Percentiles rank a stretch among this genome's conserved stretches.
Evolutionary conservation across 2,113 vertebrate genomes (phyloP).

Genomic region (Leptocoma aspasia): DNA sequence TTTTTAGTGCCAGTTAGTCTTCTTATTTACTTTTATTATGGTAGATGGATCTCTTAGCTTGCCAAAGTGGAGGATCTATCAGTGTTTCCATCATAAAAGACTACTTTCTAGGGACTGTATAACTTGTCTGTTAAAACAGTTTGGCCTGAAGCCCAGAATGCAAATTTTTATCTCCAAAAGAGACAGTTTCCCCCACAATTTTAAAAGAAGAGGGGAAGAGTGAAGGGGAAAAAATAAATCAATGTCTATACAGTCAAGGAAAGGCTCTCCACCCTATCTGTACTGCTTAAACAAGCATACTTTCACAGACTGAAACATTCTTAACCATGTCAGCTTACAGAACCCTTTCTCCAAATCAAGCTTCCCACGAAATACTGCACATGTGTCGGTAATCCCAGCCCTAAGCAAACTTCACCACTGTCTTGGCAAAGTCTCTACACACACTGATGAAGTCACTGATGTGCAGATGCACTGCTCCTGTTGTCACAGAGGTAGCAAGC

Average conservation of each 20-base stretch:
- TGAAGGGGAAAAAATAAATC: not conserved
- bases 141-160: conserved; percentile 71
- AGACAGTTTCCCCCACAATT: conserved; percentile 46
- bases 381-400: not conserved
- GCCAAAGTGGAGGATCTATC: conserved; percentile 39
- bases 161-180: conserved; percentile 69
- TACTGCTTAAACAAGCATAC: not conserved
- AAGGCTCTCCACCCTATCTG: conserved; percentile 2
- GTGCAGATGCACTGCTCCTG: not conserved
- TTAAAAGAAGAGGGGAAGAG: not conserved
- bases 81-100: conserved; percentile 54
- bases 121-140: conserved; percentile 67
- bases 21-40: conserved; percentile 20
- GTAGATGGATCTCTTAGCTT: conserved; percentile 30
- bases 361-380: not conserved
- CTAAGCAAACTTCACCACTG: not conserved
- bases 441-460: not conserved
- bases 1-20: not conserved
- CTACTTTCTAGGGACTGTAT: conserved; percentile 57
- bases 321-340: not conserved
- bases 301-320: not conserved
- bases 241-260: not conserved
- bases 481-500: not conserved
- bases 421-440: not conserved
- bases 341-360: not conserved